phyloP scores from a whole-genome alignment of 2,113 vertebrate species.

The Stegostoma tigrinum region DNA sequence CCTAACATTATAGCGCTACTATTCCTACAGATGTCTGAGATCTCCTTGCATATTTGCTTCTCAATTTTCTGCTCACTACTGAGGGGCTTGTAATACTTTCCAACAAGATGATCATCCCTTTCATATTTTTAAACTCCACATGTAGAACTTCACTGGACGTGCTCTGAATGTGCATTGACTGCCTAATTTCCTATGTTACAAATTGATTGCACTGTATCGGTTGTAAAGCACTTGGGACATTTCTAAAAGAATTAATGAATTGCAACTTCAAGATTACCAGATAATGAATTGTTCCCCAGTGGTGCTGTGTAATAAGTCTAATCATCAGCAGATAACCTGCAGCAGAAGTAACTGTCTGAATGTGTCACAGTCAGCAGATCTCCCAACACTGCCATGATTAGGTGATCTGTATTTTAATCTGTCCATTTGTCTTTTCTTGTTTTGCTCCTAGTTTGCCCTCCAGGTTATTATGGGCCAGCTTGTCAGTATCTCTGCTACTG shows the following conservation, averaged over 20 bases:
- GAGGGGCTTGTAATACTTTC: too few relatives aligned
- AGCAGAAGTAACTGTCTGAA: neutral
- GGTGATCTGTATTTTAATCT: neutral
- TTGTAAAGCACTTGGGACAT: neutral
- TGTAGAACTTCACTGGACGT: too few relatives aligned
- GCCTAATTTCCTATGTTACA: neutral
- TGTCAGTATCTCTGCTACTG: constrained; percentile 49
- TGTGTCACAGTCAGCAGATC: neutral
- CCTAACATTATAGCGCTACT: too few relatives aligned
- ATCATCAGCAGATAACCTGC: neutral
- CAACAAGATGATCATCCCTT: too few relatives aligned
- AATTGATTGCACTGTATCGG: neutral
- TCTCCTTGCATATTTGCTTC: too few relatives aligned
- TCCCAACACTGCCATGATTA: neutral
- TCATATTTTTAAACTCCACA: too few relatives aligned
- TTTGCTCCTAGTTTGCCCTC: constrained; percentile 45
- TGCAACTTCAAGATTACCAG: neutral
- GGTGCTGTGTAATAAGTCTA: neutral
- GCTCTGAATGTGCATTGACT: neutral
- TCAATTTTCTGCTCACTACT: too few relatives aligned
- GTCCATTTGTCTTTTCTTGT: neutral
- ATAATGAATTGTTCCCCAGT: neutral
- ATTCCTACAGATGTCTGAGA: too few relatives aligned
- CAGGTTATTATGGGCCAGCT: constrained; percentile 47
- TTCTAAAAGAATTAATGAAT: neutral